phyloP scores from a whole-genome alignment of 2,888 invertebrate genomes.

The Neoitamus cyanurus region DNA sequence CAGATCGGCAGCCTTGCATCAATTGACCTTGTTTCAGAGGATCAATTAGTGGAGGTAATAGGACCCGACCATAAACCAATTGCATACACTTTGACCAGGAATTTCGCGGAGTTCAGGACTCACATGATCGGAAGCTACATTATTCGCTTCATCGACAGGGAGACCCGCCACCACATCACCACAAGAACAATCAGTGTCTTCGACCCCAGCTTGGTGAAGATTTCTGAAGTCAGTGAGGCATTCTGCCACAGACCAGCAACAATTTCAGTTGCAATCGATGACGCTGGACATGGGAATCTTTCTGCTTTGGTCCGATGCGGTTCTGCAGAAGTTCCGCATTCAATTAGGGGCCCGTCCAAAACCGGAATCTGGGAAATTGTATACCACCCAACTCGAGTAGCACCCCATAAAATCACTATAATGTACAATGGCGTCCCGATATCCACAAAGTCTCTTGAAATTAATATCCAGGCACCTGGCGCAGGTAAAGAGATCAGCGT shows the following conservation, averaged over 20 bases:
- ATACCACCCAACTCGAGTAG: conserved; percentile 88
- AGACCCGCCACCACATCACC: conserved; percentile 72
- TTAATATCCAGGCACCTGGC: conserved; percentile 73
- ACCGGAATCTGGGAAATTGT: conserved; percentile 84
- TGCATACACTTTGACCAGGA: conserved; percentile 71
- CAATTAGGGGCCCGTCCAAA: conserved; percentile 77
- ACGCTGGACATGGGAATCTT: conserved; percentile 87
- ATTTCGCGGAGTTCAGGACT: conserved; percentile 81
- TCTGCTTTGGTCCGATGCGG: conserved; percentile 85
- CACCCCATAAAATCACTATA: conserved; percentile 87
- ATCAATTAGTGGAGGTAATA: conserved; percentile 74
- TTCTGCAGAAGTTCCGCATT: conserved; percentile 83
- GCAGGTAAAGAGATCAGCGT: conserved; percentile 78
- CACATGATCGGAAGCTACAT: conserved; percentile 80
- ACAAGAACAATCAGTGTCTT: conserved; percentile 81
- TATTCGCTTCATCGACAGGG: conserved; percentile 74
- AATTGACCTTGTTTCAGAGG: conserved; percentile 73
- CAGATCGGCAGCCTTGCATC: conserved; percentile 73
- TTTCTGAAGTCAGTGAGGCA: conserved; percentile 80
- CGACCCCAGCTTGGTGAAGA: conserved; percentile 79
- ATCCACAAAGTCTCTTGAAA: conserved; percentile 68
- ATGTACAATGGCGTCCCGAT: conserved; percentile 87
- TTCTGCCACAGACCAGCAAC: conserved; percentile 85
- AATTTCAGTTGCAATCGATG: conserved; percentile 79
- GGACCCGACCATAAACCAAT: conserved; percentile 74